Evolutionary conservation across 2,888 invertebrate genomes (phyloP).

Genomic region (Trypoxylon attenuatum): DNA sequence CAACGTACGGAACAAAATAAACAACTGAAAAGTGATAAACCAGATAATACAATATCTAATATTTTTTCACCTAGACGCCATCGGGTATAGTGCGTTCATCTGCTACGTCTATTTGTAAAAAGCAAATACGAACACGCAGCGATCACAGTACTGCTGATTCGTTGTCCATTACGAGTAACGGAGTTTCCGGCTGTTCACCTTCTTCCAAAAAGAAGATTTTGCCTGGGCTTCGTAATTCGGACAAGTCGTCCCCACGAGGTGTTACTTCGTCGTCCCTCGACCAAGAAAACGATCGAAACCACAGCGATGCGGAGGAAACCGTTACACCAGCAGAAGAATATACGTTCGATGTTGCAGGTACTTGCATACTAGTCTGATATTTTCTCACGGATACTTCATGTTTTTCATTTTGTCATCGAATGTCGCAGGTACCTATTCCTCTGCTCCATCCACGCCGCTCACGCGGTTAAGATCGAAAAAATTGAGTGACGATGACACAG

Average conservation of each 20-base stretch:
- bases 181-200: constrained; percentile 63
- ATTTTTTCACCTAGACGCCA: constrained; percentile 38
- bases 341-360: constrained; percentile 67
- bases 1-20: too few species aligned
- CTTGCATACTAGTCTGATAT: background rate
- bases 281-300: constrained; percentile 69
- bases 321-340: constrained; percentile 68
- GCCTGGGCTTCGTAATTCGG: constrained; percentile 57
- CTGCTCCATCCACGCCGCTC: constrained; percentile 66
- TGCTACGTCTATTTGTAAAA: constrained; percentile 60
- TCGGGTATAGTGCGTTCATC: constrained; percentile 59
- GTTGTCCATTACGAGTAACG: constrained; percentile 66
- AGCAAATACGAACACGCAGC: constrained; percentile 61
- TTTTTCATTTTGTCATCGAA: too few species aligned
- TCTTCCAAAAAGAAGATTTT: constrained; percentile 65
- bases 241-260: constrained; percentile 61
- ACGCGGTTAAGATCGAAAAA: constrained; percentile 67
- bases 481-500: constrained; percentile 69
- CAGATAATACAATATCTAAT: too few species aligned
- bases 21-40: too few species aligned
- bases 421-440: too few species aligned
- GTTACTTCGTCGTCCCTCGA: constrained; percentile 61
- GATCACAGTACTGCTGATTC: constrained; percentile 61
- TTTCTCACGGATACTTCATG: too few species aligned
- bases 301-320: constrained; percentile 72